These are phyloP conservation scores for Chlorospingus semifuscus DNA, from an alignment of 2,797 vertebrate genomes.

Conservation along the genomic window DNA sequence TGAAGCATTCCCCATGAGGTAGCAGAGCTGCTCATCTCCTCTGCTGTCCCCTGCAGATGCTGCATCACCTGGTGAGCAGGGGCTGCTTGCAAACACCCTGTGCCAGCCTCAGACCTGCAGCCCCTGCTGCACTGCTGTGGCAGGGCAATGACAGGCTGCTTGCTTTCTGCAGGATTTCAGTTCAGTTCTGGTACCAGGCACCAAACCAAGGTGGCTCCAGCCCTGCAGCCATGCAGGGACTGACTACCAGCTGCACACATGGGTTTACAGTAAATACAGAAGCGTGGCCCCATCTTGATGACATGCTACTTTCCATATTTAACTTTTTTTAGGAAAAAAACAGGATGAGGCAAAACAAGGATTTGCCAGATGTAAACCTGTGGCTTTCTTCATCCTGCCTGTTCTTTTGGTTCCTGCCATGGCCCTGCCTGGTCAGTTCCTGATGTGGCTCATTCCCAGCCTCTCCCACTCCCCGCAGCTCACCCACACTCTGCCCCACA, in stretches of 20 bases:
- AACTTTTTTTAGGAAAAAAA: not conserved
- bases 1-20: rapidly evolving
- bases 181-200: not conserved
- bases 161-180: not conserved
- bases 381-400: not conserved
- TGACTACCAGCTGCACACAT: not conserved
- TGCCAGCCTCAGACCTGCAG: not conserved
- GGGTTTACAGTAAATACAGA: not conserved
- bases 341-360: not conserved
- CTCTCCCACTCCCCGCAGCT: not conserved
- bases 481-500: not conserved
- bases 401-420: not conserved
- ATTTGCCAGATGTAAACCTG: not conserved
- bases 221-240: not conserved
- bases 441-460: not conserved
- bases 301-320: not conserved
- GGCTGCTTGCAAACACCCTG: not conserved
- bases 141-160: not conserved
- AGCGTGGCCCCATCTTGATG: not conserved
- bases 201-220: not conserved
- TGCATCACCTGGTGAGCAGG: not conserved
- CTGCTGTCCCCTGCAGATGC: not conserved
- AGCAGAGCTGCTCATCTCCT: not conserved
- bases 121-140: not conserved
- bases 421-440: not conserved